Evolutionary conservation across 2,113 vertebrate genomes (phyloP), one percentile per base, ranked within the genome.

Genomic region (Tachycineta bicolor): DNA sequence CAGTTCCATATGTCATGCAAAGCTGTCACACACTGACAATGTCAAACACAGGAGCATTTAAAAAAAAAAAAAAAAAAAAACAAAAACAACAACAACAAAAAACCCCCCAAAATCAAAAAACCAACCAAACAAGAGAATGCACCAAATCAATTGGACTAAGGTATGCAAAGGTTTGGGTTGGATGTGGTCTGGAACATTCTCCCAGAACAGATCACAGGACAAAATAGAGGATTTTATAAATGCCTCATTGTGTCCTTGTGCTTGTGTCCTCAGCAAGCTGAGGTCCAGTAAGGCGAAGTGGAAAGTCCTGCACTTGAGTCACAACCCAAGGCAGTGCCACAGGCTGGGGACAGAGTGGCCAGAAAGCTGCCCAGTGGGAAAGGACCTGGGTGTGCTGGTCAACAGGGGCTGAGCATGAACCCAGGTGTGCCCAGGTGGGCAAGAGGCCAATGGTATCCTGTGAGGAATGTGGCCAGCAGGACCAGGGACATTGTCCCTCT

Each of bases 41-140:
- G 46, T 15, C 0, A 0, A 90, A 73, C 43, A 68, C 6, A 11
- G 44, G 24, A 59, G 22, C 26, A 26, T 22, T 50, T 2, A 16
- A 31, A 47, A 19, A 46, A n/a, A 33, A 59, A 50, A 37, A 37
- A 37, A 8, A 37, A 37, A 37, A 37, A 37, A 37, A 7, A 37
- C 7, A 37, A 37, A 37, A 37, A 37, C 37, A 7, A n/a, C n/a
- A n/a, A n/a, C n/a, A n/a, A n/a, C n/a, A n/a, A n/a, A n/a, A n/a
- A n/a, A n/a, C n/a, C n/a, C n/a, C n/a, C n/a, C n/a, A n/a, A n/a
- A n/a, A n/a, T n/a, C n/a, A 37, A 37, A 37, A 37, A 37, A 37
- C 37, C 37, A 37, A 37, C 37, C 37, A 37, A 37, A 37, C 8
- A 33, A 12, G 3, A 69, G 80, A 81, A 77, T 14, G 62, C 68